A percentile compares a stretch with the other conserved stretches of the same genome.
These are phyloP conservation scores for Podarcis muralis DNA, from an alignment of 2,113 vertebrate species.

Conservation along the genomic window DNA sequence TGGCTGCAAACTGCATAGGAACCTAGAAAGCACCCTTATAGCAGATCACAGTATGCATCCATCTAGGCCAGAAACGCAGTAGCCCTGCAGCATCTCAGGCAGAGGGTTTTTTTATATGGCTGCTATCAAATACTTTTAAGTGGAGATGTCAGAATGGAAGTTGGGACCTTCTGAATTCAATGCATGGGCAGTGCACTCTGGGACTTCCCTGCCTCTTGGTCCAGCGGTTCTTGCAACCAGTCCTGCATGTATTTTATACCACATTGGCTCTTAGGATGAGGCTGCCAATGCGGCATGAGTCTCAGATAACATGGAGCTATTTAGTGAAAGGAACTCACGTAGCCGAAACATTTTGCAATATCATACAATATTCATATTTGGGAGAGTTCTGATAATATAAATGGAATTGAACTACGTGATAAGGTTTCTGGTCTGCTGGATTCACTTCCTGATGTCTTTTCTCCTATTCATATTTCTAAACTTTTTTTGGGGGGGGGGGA, in stretches of 20 bases:
- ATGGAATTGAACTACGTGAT: slow-evolving; percentile 55
- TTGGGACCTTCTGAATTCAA: too few relatives aligned
- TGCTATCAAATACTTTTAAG: background rate
- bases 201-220: background rate
- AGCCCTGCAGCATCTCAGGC: background rate
- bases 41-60: too few relatives aligned
- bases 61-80: background rate
- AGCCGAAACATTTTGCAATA: slow-evolving; percentile 49
- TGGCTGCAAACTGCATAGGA: too few relatives aligned
- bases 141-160: background rate
- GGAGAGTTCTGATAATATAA: slow-evolving; percentile 46
- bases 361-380: slow-evolving; percentile 56
- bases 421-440: slow-evolving; percentile 56
- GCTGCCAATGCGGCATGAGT: slow-evolving; percentile 41
- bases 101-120: background rate
- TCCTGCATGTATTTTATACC: background rate
- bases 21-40: too few relatives aligned
- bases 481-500: background rate
- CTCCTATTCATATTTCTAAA: slow-evolving; percentile 38
- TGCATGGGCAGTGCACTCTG: too few relatives aligned
- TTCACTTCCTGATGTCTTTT: slow-evolving; percentile 59
- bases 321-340: slow-evolving; percentile 31
- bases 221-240: background rate
- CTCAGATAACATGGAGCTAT: slow-evolving; percentile 25
- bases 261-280: background rate